A percentile compares a stretch with the other conserved stretches of the same genome.
Evolutionary conservation across 53 echinoderm and acorn worm genomes (phyloP).

Genomic region (Zoroaster sp.): DNA sequence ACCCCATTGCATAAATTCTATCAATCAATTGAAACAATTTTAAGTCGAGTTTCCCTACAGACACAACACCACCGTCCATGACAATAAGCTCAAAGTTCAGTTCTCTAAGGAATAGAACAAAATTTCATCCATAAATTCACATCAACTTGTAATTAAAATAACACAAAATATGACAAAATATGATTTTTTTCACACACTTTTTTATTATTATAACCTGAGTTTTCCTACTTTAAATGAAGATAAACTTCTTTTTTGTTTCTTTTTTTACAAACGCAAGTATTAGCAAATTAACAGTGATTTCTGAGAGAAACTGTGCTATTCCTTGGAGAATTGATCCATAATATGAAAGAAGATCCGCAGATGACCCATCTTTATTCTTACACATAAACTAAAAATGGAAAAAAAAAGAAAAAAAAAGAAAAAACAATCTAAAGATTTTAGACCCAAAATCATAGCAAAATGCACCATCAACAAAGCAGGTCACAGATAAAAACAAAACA

Average conservation of each 20-base stretch:
- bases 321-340: neutral
- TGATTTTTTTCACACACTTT: conserved; percentile 38
- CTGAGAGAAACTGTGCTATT: conserved; percentile 6
- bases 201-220: conserved; percentile 49
- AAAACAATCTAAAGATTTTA: neutral
- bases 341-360: neutral
- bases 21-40: no score
- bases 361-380: neutral
- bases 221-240: conserved; percentile 45
- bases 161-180: conserved; percentile 38
- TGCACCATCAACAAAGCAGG: no score
- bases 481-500: no score
- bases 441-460: neutral
- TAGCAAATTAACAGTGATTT: neutral
- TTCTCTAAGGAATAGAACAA: conserved; percentile 8
- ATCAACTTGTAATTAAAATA: neutral
- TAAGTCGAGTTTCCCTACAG: no score
- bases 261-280: neutral
- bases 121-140: neutral
- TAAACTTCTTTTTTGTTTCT: neutral
- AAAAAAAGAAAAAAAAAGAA: neutral
- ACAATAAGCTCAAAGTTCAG: no score
- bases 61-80: no score
- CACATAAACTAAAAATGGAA: neutral
- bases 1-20: no score